A percentile compares a stretch with the other conserved stretches of the same genome.
phyloP scores from a whole-genome alignment of 2,888 invertebrate genomes.

The Lycia hirtaria region DNA sequence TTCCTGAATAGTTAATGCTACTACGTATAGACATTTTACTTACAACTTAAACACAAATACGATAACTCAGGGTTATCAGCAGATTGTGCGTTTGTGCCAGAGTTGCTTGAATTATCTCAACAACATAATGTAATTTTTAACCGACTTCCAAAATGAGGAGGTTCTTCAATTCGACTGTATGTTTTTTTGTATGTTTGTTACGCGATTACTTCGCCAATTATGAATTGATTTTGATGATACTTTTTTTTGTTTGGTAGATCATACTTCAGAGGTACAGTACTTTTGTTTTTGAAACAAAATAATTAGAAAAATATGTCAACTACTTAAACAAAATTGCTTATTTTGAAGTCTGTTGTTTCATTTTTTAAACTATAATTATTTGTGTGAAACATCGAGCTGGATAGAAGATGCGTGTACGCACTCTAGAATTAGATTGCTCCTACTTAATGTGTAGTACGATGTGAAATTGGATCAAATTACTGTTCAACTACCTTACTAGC shows the following conservation, averaged over 20 bases:
- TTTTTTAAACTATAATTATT: too few relatives aligned
- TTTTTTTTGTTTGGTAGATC: too few relatives aligned
- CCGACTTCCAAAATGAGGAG: too few relatives aligned
- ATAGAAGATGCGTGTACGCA: constrained; percentile 24
- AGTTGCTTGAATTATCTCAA: constrained; percentile 27
- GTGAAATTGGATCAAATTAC: constrained; percentile 52
- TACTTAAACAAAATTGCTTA: too few relatives aligned
- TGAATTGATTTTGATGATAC: too few relatives aligned
- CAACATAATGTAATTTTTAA: constrained; percentile 20
- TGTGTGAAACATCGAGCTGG: constrained; percentile 14
- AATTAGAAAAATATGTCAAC: too few relatives aligned
- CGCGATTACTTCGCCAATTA: too few relatives aligned
- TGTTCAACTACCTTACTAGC: constrained; percentile 41
- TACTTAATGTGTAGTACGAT: constrained; percentile 37
- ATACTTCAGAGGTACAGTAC: too few relatives aligned
- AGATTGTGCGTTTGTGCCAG: constrained; percentile 24
- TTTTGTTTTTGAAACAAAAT: too few relatives aligned
- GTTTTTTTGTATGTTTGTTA: too few relatives aligned
- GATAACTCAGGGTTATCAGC: constrained; percentile 40
- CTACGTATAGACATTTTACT: constrained; percentile 15
- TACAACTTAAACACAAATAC: constrained; percentile 23
- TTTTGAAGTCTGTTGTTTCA: too few relatives aligned
- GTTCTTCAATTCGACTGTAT: too few relatives aligned
- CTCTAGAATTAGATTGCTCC: constrained; percentile 35
- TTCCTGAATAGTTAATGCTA: constrained; percentile 24